phyloP scores from a whole-genome alignment of 2,113 vertebrate genomes.

The Odontophorus gujanensis region DNA sequence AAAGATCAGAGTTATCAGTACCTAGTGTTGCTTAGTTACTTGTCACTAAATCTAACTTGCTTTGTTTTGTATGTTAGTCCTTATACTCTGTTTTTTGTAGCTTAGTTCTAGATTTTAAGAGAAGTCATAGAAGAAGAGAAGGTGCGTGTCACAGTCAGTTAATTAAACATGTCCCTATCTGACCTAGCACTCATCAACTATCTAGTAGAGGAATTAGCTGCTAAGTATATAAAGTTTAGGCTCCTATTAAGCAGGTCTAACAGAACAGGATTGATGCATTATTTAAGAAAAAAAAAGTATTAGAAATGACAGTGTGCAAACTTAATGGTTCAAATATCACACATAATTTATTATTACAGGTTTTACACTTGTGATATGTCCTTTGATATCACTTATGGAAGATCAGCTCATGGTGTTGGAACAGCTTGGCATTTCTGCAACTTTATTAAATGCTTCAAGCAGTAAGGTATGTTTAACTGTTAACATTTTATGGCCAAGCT shows the following conservation, averaged over 20 bases:
- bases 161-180: not conserved
- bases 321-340: not conserved
- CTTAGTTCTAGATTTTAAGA: not conserved
- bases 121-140: not conserved
- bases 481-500: not conserved
- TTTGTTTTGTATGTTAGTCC: not conserved
- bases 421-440: constrained; percentile 84
- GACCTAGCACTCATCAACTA: not conserved
- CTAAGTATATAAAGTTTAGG: not conserved
- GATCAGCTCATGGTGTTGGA: constrained; percentile 95
- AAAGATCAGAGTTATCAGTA: not conserved
- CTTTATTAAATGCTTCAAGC: constrained; percentile 89
- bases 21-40: not conserved
- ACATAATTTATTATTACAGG: constrained; percentile 76
- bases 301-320: not conserved
- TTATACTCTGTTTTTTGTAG: not conserved
- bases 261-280: not conserved
- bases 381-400: constrained; percentile 96
- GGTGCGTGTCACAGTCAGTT: not conserved
- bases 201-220: not conserved
- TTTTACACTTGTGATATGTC: constrained; percentile 93
- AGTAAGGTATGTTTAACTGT: constrained; percentile 82
- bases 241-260: not conserved
- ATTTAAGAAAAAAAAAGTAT: not conserved
- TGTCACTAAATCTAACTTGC: not conserved